Evolutionary conservation across 2,797 vertebrate genomes (phyloP), one percentile per base, ranked within the genome.

Genomic region (Apogon hyalosoma): DNA sequence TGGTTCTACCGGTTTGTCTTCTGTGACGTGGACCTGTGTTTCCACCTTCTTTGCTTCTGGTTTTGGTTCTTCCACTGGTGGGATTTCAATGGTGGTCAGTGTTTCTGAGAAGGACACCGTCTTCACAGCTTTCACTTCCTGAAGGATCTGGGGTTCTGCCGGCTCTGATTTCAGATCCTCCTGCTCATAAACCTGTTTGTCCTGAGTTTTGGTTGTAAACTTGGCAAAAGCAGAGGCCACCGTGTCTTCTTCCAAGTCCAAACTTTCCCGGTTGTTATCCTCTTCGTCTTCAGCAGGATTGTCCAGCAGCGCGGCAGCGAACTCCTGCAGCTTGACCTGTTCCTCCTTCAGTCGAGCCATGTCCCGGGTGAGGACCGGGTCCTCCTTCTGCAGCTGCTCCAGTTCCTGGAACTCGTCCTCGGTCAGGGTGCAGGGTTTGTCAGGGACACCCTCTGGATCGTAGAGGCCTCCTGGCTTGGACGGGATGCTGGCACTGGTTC

Each of bases 221-320:
- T 75, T 70, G 24, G 10, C 4, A 11, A 90, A 82, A 0, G 46
- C 71, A 19, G 88, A 73, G 14, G 73, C 39, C 33, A 84, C 1
- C 1, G 16, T 0, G 21, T 85, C 80, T 8, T 85, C 78, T 6
- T 86, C 79, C 0, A 7, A n/a, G 5, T 80, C 57, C 2, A 3
- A 0, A 1, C 21, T 24, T 24, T 75, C 73, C 0, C 46, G 11
- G 0, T 59, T 53, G 1, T 79, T 63, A 0, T 65, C 69, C 1
- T 85, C 52, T 0, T 75, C 58, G 0, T 76, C 59, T 24, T 73
- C 14, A 1, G 39, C 28, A 3, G 90, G 88, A 15, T 88, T 80
- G 2, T 86, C 75, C 56, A 85, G 72, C 65, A 98, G 92, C 48
- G 93, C 92, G 6, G 88, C 73, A 6, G 95, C 94, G 40, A 98